phyloP scores from a whole-genome alignment of 1,140 invertebrate species.

The Drosophila lacertosa region DNA sequence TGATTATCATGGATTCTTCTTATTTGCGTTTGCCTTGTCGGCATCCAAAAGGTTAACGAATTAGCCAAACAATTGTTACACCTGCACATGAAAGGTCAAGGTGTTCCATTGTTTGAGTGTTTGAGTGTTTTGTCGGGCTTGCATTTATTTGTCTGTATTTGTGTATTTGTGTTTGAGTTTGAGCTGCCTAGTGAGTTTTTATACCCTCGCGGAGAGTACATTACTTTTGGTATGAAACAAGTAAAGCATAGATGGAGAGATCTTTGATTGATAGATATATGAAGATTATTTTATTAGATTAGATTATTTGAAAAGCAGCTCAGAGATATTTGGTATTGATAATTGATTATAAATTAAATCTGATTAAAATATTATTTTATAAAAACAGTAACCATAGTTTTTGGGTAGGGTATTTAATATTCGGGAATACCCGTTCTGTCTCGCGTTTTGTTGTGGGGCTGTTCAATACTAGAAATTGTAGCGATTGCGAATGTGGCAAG shows the following conservation, averaged over 20 bases:
- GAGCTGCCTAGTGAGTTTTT: too few species aligned
- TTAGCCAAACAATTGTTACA: constrained; percentile 27
- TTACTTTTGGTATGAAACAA: too few species aligned
- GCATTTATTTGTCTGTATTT: background rate
- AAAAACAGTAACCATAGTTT: too few species aligned
- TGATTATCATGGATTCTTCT: constrained; percentile 22
- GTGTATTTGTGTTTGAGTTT: constrained; percentile 15
- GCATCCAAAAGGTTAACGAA: constrained; percentile 32
- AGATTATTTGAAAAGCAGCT: too few species aligned
- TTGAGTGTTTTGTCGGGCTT: constrained; percentile 20
- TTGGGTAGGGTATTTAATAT: background rate
- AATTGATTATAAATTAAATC: too few species aligned
- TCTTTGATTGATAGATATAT: too few species aligned
- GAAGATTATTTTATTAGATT: too few species aligned
- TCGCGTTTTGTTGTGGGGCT: constrained; percentile 10
- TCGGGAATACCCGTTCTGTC: too few species aligned
- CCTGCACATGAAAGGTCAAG: constrained; percentile 49
- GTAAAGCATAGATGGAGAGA: too few species aligned
- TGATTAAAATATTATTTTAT: too few species aligned
- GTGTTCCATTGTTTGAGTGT: constrained; percentile 24
- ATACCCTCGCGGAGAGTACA: too few species aligned
- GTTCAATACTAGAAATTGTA: background rate
- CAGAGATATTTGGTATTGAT: too few species aligned
- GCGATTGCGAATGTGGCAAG: constrained; percentile 4
- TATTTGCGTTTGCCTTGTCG: constrained; percentile 30